Evolutionary conservation across 1,140 invertebrate species (phyloP).

Genomic region (Saccostrea echinata): DNA sequence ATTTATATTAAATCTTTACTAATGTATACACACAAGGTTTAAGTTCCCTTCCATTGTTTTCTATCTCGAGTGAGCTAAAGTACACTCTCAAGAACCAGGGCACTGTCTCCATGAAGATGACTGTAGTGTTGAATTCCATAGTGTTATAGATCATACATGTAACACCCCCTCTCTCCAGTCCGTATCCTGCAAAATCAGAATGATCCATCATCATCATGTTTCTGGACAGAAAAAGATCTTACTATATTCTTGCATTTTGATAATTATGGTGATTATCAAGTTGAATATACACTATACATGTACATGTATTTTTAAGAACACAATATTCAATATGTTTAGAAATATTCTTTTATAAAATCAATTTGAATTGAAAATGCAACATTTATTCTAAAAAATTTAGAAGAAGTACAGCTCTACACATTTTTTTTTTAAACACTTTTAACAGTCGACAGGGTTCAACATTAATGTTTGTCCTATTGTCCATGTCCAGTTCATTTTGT

Average conservation of each 20-base stretch:
- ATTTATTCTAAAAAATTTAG: too few species aligned
- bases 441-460: too few species aligned
- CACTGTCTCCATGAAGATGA: conserved; percentile 83
- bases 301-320: too few species aligned
- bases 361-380: not conserved
- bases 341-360: too few species aligned
- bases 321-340: too few species aligned
- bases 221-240: not conserved
- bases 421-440: not conserved
- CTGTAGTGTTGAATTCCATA: conserved; percentile 71
- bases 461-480: too few species aligned
- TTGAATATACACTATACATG: too few species aligned
- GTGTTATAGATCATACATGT: conserved; percentile 79
- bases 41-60: conserved; percentile 80
- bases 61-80: conserved; percentile 91
- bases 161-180: conserved; percentile 88
- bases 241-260: not conserved
- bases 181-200: conserved; percentile 79
- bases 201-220: not conserved
- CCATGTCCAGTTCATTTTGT: too few species aligned
- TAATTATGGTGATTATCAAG: too few species aligned
- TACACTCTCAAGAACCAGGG: conserved; percentile 98
- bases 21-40: conserved; percentile 82
- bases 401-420: too few species aligned
- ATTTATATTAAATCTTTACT: not conserved